Conservation (phyloP, 2,113 vertebrate species). For the Heterocephalus glaber region DNA sequence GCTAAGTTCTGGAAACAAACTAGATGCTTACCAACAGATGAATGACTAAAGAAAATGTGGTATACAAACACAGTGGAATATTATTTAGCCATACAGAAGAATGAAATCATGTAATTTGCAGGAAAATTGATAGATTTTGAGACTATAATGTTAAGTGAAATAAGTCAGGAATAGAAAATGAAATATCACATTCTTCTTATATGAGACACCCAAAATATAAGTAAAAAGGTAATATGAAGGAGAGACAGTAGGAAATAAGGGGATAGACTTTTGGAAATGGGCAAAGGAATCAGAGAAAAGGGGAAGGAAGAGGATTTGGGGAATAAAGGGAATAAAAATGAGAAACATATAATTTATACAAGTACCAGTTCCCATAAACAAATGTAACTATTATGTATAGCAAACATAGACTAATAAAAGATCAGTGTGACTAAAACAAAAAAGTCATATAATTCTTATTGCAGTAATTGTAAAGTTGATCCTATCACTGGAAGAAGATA, state of each 20-base stretch:
- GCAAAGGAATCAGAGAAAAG: neutral
- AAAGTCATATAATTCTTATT: neutral
- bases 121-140: neutral
- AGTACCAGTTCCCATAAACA: neutral
- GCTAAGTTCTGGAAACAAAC: neutral
- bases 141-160: neutral
- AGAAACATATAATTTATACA: neutral
- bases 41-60: neutral
- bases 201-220: neutral
- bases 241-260: neutral
- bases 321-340: neutral
- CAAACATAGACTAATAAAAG: neutral
- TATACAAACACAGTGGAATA: neutral
- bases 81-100: neutral
- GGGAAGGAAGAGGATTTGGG: neutral
- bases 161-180: neutral
- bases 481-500: neutral
- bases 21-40: neutral
- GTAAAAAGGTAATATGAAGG: neutral
- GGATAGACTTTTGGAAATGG: neutral
- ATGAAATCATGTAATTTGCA: neutral
- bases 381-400: neutral
- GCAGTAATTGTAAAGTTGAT: neutral
- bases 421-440: neutral
- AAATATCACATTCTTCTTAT: neutral